A percentile compares a stretch with the other conserved stretches of the same genome.
These are phyloP conservation scores for Echinarachnius parma DNA, from an alignment of 53 echinoderm and acorn worm species.

Conservation along the genomic window DNA sequence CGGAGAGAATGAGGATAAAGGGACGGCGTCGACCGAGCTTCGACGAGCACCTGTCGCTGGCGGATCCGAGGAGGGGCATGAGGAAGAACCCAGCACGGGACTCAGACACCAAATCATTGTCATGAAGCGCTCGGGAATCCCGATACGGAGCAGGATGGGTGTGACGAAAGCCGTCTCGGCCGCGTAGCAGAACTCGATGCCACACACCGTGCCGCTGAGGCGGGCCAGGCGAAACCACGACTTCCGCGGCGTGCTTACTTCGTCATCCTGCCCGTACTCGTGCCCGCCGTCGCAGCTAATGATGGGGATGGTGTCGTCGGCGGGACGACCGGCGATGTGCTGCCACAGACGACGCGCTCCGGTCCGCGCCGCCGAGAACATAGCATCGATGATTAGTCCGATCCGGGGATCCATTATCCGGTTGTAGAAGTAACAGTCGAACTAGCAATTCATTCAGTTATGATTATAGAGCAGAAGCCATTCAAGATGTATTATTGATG, in stretches of 20 bases:
- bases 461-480: no score
- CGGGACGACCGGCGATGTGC: no score
- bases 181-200: slow-evolving; percentile 99
- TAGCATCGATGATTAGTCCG: slow-evolving; percentile 26
- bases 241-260: slow-evolving; percentile 41
- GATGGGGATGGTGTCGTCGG: slow-evolving; percentile 45
- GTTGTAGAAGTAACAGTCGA: no score
- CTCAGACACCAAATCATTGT: slow-evolving; percentile 98
- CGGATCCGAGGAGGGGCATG: slow-evolving; percentile 95
- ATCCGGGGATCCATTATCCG: slow-evolving; percentile 28
- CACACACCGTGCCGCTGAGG: slow-evolving; percentile 91
- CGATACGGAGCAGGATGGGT: slow-evolving; percentile 85
- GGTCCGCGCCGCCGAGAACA: slow-evolving; percentile 8
- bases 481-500: no score
- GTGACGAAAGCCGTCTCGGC: slow-evolving; percentile 99
- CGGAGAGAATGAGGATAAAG: slow-evolving; percentile 81
- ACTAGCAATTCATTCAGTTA: no score
- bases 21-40: slow-evolving; percentile 81
- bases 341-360: slow-evolving; percentile 34
- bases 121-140: slow-evolving; percentile 85
- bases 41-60: slow-evolving; percentile 89
- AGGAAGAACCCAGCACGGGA: slow-evolving; percentile 81
- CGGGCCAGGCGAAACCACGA: slow-evolving; percentile 65
- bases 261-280: slow-evolving; percentile 59
- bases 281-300: slow-evolving; percentile 52